These are phyloP conservation scores for Chiridota heheva DNA, from an alignment of 35 echinoderm and acorn worm species.

Conservation along the genomic window DNA sequence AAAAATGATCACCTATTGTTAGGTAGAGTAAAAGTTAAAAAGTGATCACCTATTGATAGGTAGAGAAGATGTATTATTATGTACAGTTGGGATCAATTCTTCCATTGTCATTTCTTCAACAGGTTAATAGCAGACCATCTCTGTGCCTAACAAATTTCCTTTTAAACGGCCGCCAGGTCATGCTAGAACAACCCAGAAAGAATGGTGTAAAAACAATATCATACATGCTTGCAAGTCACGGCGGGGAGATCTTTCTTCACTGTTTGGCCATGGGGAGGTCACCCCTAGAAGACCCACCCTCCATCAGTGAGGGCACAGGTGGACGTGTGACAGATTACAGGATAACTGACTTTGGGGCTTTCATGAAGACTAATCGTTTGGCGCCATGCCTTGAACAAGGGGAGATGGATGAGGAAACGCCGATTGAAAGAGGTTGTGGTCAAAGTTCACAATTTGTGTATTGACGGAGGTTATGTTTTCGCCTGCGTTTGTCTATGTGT, in stretches of 20 bases:
- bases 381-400: too few relatives aligned
- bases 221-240: slow-evolving; percentile 98
- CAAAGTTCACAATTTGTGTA: too few relatives aligned
- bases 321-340: slow-evolving; percentile 95
- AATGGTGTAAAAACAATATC: slow-evolving; percentile 79
- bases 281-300: slow-evolving; percentile 88
- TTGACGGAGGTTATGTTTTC: too few relatives aligned
- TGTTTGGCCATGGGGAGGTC: slow-evolving; percentile 74
- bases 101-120: background rate
- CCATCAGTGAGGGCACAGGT: slow-evolving; percentile 94
- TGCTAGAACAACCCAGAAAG: slow-evolving; percentile 91
- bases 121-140: slow-evolving; percentile 96
- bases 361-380: too few relatives aligned
- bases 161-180: slow-evolving; percentile 93
- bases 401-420: too few relatives aligned
- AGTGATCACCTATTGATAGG: too few relatives aligned
- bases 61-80: too few relatives aligned
- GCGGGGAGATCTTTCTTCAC: slow-evolving; percentile 95
- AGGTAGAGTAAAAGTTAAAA: too few relatives aligned
- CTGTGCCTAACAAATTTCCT: slow-evolving; percentile 97
- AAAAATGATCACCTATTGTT: too few relatives aligned
- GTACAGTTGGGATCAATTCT: too few relatives aligned
- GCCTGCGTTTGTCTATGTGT: too few relatives aligned
- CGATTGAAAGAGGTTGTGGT: too few relatives aligned
- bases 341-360: slow-evolving; percentile 95